Evolutionary conservation across 2,888 invertebrate species (phyloP), one percentile per base, ranked within the genome.

Genomic region (Lasioglossum oenotherae): DNA sequence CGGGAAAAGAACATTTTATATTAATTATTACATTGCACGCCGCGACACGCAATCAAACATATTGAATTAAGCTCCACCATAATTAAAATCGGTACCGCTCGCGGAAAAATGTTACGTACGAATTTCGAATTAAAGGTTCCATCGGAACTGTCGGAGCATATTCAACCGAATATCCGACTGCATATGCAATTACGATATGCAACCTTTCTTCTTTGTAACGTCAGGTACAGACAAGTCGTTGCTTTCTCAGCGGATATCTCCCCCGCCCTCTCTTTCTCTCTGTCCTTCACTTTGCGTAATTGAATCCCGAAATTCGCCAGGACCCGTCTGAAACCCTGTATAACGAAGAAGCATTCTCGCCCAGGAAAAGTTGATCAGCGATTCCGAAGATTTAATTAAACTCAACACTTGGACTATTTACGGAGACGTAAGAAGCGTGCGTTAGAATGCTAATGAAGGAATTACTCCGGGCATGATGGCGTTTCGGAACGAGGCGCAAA

Each of bases 321-420:
- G 23, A 35, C 49, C 23, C 31, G 74, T 10, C 49, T 23, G 31
- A 12, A 53, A 38, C 19, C 6, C 49, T 35, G 27, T n/a, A 35
- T 6, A 74, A 35, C 53, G 35, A 35, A 27, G 73, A 31, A 53
- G 35, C 44, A 49, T 31, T 53, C 49, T 31, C 49, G 23, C 49
- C 49, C 35, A 6, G 74, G 74, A 14, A 74, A 74, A 53, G 49
- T 74, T 74, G 49, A 49, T 74, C 74, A 35, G 53, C 49, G 74
- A 74, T 74, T 74, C 31, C 74, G 35, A 53, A 35, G 74, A n/a
- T 74, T 74, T 74, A 74, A 74, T 74, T 74, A 74, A 74, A 74
- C 74, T 74, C 35, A 53, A 44, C 53, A 35, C 53, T 74, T 53
- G 3, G 49, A n/a, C 74, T 53, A 35, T 76, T 71, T 57, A 72